phyloP scores from a whole-genome alignment of 2,797 vertebrate genomes.

The Argentina silus region DNA sequence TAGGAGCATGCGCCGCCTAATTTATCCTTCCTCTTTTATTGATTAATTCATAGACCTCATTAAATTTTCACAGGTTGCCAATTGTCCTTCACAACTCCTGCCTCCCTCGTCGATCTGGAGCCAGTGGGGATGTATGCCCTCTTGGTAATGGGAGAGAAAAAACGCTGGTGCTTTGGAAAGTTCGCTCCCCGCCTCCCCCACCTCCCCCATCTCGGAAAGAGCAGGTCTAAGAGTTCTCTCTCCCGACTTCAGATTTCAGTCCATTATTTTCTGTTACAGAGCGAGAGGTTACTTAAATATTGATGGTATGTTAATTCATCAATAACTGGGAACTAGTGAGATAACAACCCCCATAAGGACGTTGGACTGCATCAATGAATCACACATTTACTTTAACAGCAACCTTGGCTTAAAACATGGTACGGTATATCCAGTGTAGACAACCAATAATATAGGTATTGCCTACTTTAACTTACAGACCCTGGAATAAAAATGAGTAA shows the following conservation, averaged over 20 bases:
- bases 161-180: slow-evolving; percentile 23
- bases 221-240: slow-evolving; percentile 36
- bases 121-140: slow-evolving; percentile 59
- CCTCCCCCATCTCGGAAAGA: slow-evolving; percentile 47
- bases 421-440: no score
- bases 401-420: no score
- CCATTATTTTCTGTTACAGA: slow-evolving; percentile 57
- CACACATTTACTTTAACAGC: slow-evolving; percentile 7
- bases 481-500: no score
- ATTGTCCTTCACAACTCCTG: slow-evolving; percentile 73
- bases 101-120: slow-evolving; percentile 63
- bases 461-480: no score
- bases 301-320: slow-evolving; percentile 70
- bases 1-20: slow-evolving; percentile 57
- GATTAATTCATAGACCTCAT: slow-evolving; percentile 78
- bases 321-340: slow-evolving; percentile 57
- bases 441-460: no score
- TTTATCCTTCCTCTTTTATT: slow-evolving; percentile 66
- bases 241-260: slow-evolving; percentile 57
- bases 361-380: slow-evolving; percentile 60
- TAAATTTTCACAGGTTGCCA: slow-evolving; percentile 77
- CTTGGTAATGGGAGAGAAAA: slow-evolving; percentile 54
- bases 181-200: slow-evolving; percentile 38
- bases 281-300: slow-evolving; percentile 65
- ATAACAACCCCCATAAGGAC: slow-evolving; percentile 51